Evolutionary conservation across 2,888 invertebrate species (phyloP).

Genomic region (Gisinianus flammeolus): DNA sequence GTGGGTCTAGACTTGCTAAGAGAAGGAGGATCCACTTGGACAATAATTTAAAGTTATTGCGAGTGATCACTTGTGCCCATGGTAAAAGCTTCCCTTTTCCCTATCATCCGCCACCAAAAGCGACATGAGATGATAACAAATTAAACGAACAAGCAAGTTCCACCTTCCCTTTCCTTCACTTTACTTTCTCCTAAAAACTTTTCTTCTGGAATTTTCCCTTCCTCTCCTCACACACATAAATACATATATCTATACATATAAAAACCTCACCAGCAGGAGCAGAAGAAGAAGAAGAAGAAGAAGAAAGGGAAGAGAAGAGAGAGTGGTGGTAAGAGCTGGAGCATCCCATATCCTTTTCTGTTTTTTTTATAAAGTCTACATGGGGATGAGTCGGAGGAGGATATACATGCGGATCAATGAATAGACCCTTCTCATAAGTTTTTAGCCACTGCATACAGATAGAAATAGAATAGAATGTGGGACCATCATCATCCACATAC

Average conservation of each 20-base stretch:
- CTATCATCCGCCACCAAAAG: slow-evolving; percentile 40
- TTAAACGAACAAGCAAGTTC: slow-evolving; percentile 42
- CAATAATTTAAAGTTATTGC: slow-evolving; percentile 56
- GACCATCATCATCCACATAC: slow-evolving; percentile 7
- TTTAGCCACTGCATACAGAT: slow-evolving; percentile 10
- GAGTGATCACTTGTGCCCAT: slow-evolving; percentile 47
- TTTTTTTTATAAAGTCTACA: slow-evolving; percentile 31
- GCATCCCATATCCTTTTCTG: slow-evolving; percentile 25
- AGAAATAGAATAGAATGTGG: slow-evolving; percentile 3
- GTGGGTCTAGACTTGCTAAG: too few relatives aligned
- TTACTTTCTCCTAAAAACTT: slow-evolving; percentile 23
- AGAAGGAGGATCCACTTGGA: slow-evolving; percentile 48
- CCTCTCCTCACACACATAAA: background rate
- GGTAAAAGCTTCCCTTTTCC: slow-evolving; percentile 40
- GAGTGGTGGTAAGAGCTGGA: slow-evolving; percentile 1
- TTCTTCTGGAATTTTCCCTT: background rate
- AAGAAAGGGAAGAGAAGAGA: background rate
- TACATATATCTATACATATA: too few relatives aligned
- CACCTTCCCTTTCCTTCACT: slow-evolving; percentile 31
- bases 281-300: too few relatives aligned
- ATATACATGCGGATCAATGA: background rate
- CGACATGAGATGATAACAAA: slow-evolving; percentile 46
- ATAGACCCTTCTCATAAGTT: slow-evolving; percentile 15
- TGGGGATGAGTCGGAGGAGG: background rate
- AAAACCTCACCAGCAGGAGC: slow-evolving; percentile 23